Conservation (phyloP, 2,113 vertebrate genomes). For the Erythrolamprus reginae region DNA sequence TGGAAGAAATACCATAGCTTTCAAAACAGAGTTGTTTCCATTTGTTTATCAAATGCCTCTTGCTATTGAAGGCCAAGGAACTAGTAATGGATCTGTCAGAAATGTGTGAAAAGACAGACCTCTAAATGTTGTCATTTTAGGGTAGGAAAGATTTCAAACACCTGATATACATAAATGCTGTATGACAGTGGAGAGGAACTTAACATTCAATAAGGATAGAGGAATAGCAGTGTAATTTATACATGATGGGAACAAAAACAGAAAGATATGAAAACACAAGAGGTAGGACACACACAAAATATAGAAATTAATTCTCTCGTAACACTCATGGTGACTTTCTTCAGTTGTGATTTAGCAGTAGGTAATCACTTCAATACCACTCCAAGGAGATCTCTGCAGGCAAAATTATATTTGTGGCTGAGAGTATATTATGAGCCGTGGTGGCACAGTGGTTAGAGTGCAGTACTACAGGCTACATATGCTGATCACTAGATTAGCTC, state of each 20-base stretch:
- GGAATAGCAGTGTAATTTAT: neutral
- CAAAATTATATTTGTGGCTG: neutral
- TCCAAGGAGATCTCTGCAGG: neutral
- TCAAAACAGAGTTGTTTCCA: conserved; percentile 14
- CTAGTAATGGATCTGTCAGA: conserved; percentile 16
- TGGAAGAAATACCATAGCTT: neutral
- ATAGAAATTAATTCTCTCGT: neutral
- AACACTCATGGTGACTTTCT: neutral
- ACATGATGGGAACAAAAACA: neutral
- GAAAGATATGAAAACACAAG: neutral
- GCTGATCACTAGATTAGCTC: too few relatives aligned
- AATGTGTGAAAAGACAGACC: conserved; percentile 10
- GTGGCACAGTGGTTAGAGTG: too few relatives aligned
- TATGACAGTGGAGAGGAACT: neutral
- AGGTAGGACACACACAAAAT: neutral
- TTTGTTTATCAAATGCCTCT: conserved; percentile 16
- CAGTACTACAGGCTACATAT: too few relatives aligned
- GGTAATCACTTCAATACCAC: neutral
- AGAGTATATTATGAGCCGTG: too few relatives aligned
- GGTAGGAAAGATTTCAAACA: conserved; percentile 8
- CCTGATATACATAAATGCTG: conserved; percentile 3
- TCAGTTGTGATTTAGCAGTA: neutral
- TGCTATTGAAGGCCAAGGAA: conserved; percentile 12
- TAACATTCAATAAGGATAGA: neutral
- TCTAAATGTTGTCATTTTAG: neutral